Conservation (phyloP, 1,140 invertebrate genomes). For the Euborellia annulipes region DNA sequence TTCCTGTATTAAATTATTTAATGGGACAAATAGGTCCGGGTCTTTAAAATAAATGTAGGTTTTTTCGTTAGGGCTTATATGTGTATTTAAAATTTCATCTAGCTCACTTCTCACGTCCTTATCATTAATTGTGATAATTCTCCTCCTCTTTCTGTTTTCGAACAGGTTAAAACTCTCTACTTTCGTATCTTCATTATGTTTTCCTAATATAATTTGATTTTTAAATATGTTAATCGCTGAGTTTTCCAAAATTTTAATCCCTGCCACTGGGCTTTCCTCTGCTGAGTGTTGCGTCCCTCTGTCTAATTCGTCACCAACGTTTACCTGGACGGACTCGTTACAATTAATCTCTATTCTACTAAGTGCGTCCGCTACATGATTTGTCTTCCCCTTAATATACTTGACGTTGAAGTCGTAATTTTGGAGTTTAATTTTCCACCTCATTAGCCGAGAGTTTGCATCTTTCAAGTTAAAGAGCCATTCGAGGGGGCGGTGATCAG, state of each 20-base stretch:
- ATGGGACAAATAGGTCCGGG: neutral
- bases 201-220: neutral
- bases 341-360: conserved; percentile 13
- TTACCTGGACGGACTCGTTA: neutral
- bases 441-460: conserved; percentile 26
- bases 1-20: neutral
- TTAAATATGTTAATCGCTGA: too few species aligned
- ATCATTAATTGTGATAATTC: too few species aligned
- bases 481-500: conserved; percentile 32
- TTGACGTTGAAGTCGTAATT: conserved; percentile 29
- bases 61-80: neutral
- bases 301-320: neutral
- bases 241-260: too few species aligned
- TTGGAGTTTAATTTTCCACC: conserved; percentile 33
- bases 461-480: conserved; percentile 32
- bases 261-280: neutral
- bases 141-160: too few species aligned
- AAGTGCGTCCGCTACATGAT: conserved; percentile 22
- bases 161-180: neutral
- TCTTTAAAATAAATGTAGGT: neutral
- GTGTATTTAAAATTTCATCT: too few species aligned
- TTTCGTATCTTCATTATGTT: neutral
- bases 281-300: neutral
- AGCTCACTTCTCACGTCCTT: too few species aligned
- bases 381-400: conserved; percentile 25